Conservation (phyloP, 2,888 invertebrate genomes). For the Cyaniris semiargus region DNA sequence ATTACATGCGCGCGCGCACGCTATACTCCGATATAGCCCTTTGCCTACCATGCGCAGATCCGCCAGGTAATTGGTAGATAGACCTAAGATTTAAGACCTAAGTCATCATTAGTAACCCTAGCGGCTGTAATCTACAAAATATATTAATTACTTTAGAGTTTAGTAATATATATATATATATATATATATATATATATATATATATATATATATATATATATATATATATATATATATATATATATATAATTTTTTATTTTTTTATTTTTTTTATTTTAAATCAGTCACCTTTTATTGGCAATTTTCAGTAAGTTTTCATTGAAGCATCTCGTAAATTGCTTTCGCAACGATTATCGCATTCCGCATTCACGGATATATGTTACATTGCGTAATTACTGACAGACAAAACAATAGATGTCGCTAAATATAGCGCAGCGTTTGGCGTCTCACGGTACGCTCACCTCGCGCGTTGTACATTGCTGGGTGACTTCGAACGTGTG, state of each 20-base stretch:
- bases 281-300: too few species aligned
- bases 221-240: too few species aligned
- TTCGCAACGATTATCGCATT: conserved; percentile 56
- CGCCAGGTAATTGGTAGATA: conserved; percentile 9
- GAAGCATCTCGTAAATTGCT: not conserved
- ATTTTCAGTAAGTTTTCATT: not conserved
- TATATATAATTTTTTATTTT: too few species aligned
- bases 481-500: not conserved
- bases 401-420: conserved; percentile 70
- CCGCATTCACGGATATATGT: conserved; percentile 69
- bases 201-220: too few species aligned
- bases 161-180: too few species aligned
- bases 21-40: conserved; percentile 59
- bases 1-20: conserved; percentile 54
- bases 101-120: not conserved
- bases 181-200: too few species aligned
- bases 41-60: conserved; percentile 45
- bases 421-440: conserved; percentile 55
- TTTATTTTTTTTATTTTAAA: too few species aligned
- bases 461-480: conserved; percentile 33
- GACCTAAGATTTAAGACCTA: conserved; percentile 10
- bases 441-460: conserved; percentile 18
- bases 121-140: not conserved
- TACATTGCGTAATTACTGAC: conserved; percentile 66
- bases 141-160: not conserved